phyloP scores from a whole-genome alignment of 2,113 vertebrate genomes.

The Poeciliopsis retropinna region DNA sequence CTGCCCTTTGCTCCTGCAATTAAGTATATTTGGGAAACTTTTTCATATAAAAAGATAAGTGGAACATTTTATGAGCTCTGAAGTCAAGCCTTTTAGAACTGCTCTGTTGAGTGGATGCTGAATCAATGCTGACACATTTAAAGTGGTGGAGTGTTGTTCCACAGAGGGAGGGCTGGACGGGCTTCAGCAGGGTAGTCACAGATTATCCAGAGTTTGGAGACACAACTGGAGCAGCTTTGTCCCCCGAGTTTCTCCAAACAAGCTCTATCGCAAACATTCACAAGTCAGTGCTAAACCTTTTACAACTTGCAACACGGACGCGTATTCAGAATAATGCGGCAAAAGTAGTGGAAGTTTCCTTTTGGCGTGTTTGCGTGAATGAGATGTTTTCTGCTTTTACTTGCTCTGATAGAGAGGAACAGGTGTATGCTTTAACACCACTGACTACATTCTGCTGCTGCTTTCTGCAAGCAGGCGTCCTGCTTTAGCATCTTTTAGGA shows the following conservation, averaged over 20 bases:
- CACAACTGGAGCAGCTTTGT: conserved; percentile 61
- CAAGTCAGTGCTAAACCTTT: conserved; percentile 43
- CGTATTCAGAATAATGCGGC: conserved; percentile 40
- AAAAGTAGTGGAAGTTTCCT: conserved; percentile 38
- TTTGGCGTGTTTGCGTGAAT: conserved; percentile 24
- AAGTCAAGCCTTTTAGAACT: neutral
- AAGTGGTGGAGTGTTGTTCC: conserved; percentile 32
- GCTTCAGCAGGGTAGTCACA: conserved; percentile 18
- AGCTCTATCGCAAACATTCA: conserved; percentile 32
- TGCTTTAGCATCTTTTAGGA: conserved; percentile 43
- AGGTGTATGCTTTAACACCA: conserved; percentile 26
- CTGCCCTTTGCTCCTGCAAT: neutral
- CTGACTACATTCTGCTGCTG: conserved; percentile 26
- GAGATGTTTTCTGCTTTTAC: conserved; percentile 9
- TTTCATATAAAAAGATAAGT: neutral
- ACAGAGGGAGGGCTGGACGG: conserved; percentile 7
- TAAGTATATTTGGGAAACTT: neutral
- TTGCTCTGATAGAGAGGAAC: conserved; percentile 1
- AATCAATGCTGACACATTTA: conserved; percentile 60
- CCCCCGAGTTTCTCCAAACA: conserved; percentile 41
- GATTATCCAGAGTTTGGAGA: conserved; percentile 67
- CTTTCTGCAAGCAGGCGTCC: conserved; percentile 14
- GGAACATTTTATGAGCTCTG: conserved; percentile 4
- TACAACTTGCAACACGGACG: conserved; percentile 45
- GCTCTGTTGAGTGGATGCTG: conserved; percentile 20